Conservation (phyloP, 2,797 vertebrate genomes). For the Dermochelys coriacea region DNA sequence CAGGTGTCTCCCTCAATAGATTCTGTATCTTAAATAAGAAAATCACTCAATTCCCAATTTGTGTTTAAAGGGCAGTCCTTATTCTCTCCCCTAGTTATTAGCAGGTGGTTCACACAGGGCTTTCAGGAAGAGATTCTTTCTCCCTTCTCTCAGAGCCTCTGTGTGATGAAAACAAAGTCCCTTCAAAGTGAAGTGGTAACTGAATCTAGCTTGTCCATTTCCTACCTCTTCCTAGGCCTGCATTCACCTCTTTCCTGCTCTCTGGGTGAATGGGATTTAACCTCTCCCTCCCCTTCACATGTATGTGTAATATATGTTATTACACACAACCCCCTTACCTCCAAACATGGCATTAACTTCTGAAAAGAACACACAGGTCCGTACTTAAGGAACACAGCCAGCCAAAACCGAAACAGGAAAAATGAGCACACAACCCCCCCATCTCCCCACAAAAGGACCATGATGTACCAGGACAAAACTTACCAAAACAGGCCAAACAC, state of each 20-base stretch:
- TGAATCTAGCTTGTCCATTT: constrained; percentile 46
- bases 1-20: not conserved
- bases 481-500: constrained; percentile 26
- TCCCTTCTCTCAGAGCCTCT: constrained; percentile 46
- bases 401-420: not conserved
- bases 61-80: constrained; percentile 51
- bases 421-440: not conserved
- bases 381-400: not conserved
- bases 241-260: constrained; percentile 1
- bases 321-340: not conserved
- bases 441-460: not conserved
- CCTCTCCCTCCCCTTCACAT: accelerated
- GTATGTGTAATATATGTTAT: accelerated
- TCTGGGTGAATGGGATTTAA: not conserved
- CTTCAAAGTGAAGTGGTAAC: constrained; percentile 51
- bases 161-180: constrained; percentile 50
- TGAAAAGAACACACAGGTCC: not conserved
- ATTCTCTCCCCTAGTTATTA: constrained; percentile 30
- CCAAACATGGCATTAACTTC: not conserved
- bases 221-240: constrained; percentile 25
- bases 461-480: not conserved
- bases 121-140: constrained; percentile 54
- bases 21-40: constrained; percentile 35
- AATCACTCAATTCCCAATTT: constrained; percentile 44
- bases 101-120: constrained; percentile 20